Percentiles rank a stretch among this genome's conserved stretches.
Evolutionary conservation across 2,888 invertebrate genomes (phyloP).

Genomic region (Drosophila ezoana): DNA sequence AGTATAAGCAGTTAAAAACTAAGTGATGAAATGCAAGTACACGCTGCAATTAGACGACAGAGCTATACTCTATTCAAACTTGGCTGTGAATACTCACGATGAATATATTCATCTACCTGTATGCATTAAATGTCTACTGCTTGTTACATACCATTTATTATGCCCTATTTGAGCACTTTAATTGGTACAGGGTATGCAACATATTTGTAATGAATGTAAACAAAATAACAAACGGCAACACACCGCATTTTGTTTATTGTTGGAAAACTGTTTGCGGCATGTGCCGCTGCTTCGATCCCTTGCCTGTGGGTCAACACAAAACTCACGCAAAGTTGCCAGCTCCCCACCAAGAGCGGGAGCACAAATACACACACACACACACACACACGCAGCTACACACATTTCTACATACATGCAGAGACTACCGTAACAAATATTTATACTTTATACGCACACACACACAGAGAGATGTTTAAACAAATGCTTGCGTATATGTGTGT

Average conservation of each 20-base stretch:
- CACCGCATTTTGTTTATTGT: conserved; percentile 66
- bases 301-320: conserved; percentile 41
- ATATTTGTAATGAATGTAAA: conserved; percentile 46
- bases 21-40: no score
- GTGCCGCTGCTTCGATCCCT: conserved; percentile 52
- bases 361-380: conserved; percentile 1
- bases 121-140: background rate
- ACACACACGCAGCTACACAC: conserved; percentile 2
- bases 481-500: conserved; percentile 46
- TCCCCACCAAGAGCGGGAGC: background rate
- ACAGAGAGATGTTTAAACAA: conserved; percentile 5
- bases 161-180: background rate
- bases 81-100: no score
- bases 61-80: no score
- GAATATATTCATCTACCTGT: no score
- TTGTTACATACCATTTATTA: background rate
- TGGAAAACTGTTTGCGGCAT: conserved; percentile 67
- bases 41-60: no score
- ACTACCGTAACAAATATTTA: conserved; percentile 60
- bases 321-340: conserved; percentile 30
- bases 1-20: no score
- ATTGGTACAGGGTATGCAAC: conserved; percentile 3
- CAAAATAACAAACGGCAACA: conserved; percentile 39
- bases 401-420: conserved; percentile 3
- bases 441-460: conserved; percentile 17